These are phyloP conservation scores for Cryptocephalus primarius DNA, from an alignment of 2,888 invertebrate species.

Conservation along the genomic window DNA sequence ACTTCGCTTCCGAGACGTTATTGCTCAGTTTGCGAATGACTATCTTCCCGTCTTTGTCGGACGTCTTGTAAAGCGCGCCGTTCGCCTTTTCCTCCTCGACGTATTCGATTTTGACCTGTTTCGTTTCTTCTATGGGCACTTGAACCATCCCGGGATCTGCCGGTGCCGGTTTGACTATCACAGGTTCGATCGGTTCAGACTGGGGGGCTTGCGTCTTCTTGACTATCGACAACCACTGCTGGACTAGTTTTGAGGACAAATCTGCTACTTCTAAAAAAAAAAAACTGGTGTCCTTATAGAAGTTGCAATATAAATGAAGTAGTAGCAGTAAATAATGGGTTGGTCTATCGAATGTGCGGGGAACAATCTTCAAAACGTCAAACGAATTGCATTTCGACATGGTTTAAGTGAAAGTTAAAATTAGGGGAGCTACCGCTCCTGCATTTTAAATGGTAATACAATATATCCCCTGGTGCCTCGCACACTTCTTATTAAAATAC, in stretches of 20 bases:
- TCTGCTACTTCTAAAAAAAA: slow-evolving; percentile 25
- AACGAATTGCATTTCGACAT: too few species aligned
- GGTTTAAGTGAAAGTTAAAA: too few species aligned
- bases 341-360: too few species aligned
- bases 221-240: slow-evolving; percentile 83
- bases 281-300: not conserved
- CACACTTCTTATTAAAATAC: too few species aligned
- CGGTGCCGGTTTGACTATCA: not conserved
- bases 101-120: not conserved
- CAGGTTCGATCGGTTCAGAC: not conserved
- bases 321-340: too few species aligned
- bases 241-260: slow-evolving; percentile 70
- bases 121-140: slow-evolving; percentile 2
- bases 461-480: too few species aligned
- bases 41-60: slow-evolving; percentile 63
- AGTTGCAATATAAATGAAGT: too few species aligned
- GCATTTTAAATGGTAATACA: too few species aligned
- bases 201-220: slow-evolving; percentile 43
- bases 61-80: slow-evolving; percentile 48
- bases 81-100: not conserved
- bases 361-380: too few species aligned
- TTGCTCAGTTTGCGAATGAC: slow-evolving; percentile 48
- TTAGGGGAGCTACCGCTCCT: too few species aligned
- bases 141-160: not conserved
- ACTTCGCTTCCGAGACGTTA: slow-evolving; percentile 11